These are phyloP conservation scores for Mallotus villosus DNA, from an alignment of 2,797 vertebrate species.

Conservation along the genomic window DNA sequence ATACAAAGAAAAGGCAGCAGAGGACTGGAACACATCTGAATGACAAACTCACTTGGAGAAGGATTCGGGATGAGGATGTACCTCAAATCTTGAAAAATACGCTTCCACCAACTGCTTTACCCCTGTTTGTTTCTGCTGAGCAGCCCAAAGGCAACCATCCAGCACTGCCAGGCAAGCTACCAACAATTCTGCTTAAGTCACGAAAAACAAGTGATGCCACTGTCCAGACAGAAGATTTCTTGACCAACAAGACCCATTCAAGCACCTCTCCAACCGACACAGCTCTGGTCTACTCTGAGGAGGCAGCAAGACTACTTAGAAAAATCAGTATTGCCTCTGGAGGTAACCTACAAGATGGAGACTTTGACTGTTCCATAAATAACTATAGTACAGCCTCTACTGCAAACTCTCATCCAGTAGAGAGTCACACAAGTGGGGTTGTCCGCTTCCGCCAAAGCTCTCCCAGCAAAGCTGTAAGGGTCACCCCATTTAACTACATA, in stretches of 20 bases:
- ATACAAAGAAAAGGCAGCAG: constrained; percentile 68
- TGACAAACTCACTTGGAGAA: constrained; percentile 86
- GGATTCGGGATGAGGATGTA: constrained; percentile 94
- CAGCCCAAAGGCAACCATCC: constrained; percentile 67
- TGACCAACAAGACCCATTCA: constrained; percentile 83
- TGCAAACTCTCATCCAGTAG: constrained; percentile 68
- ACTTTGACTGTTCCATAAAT: constrained; percentile 62
- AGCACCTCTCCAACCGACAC: constrained; percentile 87
- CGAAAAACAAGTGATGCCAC: constrained; percentile 93
- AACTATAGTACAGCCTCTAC: constrained; percentile 63
- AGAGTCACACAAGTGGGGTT: constrained; percentile 62
- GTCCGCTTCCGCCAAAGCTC: constrained; percentile 89
- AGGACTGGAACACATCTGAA: constrained; percentile 57
- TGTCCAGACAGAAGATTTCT: constrained; percentile 93
- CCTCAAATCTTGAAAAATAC: constrained; percentile 93
- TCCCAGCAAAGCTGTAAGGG: constrained; percentile 87
- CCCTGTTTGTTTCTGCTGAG: constrained; percentile 74
- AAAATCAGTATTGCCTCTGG: constrained; percentile 64
- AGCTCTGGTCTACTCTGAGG: constrained; percentile 55
- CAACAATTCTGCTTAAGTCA: constrained; percentile 74
- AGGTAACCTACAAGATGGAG: constrained; percentile 65
- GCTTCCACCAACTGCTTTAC: constrained; percentile 88
- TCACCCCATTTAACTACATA: constrained; percentile 94
- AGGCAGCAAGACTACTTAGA: constrained; percentile 56
- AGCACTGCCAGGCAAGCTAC: constrained; percentile 71